phyloP scores from a whole-genome alignment of 2,113 vertebrate species.

The Typhlomys cinereus region DNA sequence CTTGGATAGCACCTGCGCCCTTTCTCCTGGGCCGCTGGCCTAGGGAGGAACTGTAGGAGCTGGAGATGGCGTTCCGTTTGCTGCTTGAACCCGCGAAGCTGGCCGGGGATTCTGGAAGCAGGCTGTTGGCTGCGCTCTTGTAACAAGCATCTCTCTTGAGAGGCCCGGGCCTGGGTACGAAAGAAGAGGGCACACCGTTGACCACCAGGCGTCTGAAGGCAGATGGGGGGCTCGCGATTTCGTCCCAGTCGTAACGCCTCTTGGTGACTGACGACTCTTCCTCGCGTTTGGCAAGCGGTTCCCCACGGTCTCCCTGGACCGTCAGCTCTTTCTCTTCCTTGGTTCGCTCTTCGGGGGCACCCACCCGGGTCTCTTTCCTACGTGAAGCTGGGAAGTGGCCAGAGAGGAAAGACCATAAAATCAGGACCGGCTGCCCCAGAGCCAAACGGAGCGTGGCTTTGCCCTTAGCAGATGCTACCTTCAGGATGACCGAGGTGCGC shows the following conservation, averaged over 20 bases:
- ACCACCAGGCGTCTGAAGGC: neutral
- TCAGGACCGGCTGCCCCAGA: conserved; percentile 80
- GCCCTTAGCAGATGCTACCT: conserved; percentile 86
- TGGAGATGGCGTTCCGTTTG: conserved; percentile 56
- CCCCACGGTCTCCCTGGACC: neutral
- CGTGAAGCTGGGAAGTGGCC: conserved; percentile 80
- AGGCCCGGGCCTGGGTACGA: conserved; percentile 59
- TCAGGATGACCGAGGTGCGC: conserved; percentile 87
- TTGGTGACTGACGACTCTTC: conserved; percentile 75
- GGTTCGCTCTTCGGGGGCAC: conserved; percentile 84
- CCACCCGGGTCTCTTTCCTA: conserved; percentile 87
- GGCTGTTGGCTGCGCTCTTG: neutral
- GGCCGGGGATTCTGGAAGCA: neutral
- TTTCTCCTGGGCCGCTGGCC: neutral
- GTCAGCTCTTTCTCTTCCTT: neutral
- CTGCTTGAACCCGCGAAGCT: neutral
- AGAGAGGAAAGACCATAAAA: conserved; percentile 29
- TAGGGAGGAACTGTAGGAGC: conserved; percentile 58
- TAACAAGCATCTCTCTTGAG: neutral
- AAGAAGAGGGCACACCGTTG: conserved; percentile 7
- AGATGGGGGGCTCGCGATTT: rapidly evolving
- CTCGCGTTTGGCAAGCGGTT: conserved; percentile 47
- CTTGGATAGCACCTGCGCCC: neutral
- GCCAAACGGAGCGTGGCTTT: conserved; percentile 72
- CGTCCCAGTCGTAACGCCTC: conserved; percentile 77